A percentile compares a stretch with the other conserved stretches of the same genome.
phyloP scores from a whole-genome alignment of 1,140 invertebrate species.

The Drosophila carrolli region DNA sequence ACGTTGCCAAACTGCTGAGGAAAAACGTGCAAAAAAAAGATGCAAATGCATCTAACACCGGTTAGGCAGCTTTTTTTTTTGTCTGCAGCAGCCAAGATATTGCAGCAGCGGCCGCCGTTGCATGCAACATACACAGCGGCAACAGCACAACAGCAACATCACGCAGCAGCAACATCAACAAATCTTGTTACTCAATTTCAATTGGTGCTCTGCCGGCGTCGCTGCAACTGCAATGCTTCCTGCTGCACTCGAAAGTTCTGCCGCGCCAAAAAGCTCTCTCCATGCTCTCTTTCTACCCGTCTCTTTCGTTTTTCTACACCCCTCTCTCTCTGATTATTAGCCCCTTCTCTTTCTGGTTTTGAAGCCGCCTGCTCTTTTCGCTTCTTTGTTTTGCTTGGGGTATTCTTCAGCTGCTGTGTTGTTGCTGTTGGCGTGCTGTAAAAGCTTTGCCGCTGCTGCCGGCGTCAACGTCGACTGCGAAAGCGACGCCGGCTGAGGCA shows the following conservation, averaged over 20 bases:
- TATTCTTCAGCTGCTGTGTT: conserved; percentile 59
- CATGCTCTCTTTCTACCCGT: conserved; percentile 10
- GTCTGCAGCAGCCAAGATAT: conserved; percentile 1
- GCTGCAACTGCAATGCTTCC: conserved; percentile 57
- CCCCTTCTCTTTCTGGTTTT: background rate
- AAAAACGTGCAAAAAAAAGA: conserved; percentile 37
- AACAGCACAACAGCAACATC: conserved; percentile 26
- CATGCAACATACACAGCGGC: conserved; percentile 50
- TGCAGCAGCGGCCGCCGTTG: conserved; percentile 58
- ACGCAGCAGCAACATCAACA: conserved; percentile 37
- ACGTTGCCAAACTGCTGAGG: conserved; percentile 69
- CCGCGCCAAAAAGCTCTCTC: conserved; percentile 62
- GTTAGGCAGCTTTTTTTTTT: conserved; percentile 72
- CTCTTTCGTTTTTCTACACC: background rate
- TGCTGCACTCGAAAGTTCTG: conserved; percentile 70
- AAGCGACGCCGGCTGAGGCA: conserved; percentile 14
- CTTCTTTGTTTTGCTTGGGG: conserved; percentile 79
- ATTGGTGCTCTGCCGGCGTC: conserved; percentile 66
- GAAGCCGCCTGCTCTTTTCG: conserved; percentile 53
- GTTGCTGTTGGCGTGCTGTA: conserved; percentile 46
- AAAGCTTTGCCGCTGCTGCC: conserved; percentile 54
- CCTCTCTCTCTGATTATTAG: background rate
- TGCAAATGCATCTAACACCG: conserved; percentile 82
- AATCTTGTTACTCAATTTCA: conserved; percentile 81
- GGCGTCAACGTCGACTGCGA: conserved; percentile 5